Conservation (phyloP, 2,797 vertebrate species). For the Gymnothorax javanicus region DNA sequence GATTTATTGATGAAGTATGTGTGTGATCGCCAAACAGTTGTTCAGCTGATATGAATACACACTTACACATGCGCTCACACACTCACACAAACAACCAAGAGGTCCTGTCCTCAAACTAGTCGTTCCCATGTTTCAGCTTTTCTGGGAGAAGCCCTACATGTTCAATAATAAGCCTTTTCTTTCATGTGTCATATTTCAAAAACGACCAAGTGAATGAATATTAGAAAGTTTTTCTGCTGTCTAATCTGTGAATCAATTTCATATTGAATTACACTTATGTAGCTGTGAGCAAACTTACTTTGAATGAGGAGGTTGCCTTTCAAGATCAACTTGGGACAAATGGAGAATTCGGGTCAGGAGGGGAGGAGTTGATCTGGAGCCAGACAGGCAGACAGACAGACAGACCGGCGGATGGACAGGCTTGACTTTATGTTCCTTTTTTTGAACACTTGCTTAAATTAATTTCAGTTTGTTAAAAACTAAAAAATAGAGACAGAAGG, state of each 20-base stretch:
- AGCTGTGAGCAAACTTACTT: neutral
- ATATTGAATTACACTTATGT: neutral
- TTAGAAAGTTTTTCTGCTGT: neutral
- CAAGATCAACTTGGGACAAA: neutral
- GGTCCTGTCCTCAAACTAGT: no score
- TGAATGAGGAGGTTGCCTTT: neutral
- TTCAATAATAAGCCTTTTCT: neutral
- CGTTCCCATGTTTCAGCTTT: neutral
- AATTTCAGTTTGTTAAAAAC: no score
- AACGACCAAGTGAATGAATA: neutral
- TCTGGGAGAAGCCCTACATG: neutral
- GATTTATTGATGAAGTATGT: no score
- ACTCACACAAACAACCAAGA: no score
- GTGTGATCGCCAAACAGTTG: no score
- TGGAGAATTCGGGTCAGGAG: neutral
- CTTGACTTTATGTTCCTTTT: no score
- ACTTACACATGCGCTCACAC: no score
- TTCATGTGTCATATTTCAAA: neutral
- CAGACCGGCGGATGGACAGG: no score
- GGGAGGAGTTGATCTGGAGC: neutral
- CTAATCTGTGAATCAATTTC: neutral
- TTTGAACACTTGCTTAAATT: no score
- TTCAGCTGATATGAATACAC: no score
- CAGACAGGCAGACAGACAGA: neutral
- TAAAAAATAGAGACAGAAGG: neutral